phyloP scores from a whole-genome alignment of 2,797 vertebrate species.

The Echeneis naucrates region DNA sequence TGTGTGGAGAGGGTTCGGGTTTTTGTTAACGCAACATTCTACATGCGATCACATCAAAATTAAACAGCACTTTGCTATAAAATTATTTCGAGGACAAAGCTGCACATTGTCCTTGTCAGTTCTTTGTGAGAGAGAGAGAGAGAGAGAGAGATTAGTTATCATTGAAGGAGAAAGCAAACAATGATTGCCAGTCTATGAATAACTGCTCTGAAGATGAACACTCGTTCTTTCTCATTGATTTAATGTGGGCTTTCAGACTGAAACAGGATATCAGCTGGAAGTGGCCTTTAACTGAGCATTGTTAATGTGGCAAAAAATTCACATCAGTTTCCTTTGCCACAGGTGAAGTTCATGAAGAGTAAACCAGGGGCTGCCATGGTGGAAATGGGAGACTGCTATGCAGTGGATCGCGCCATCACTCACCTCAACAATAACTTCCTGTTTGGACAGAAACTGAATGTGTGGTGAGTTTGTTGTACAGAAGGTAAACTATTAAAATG shows the following conservation, averaged over 20 bases:
- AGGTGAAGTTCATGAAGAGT: conserved; percentile 99
- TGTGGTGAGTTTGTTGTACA: conserved; percentile 86
- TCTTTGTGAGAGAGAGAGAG: no score
- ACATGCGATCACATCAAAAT: no score
- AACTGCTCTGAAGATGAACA: neutral
- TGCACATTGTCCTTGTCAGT: no score
- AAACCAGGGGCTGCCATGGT: conserved; percentile 97
- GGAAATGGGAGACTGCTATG: conserved; percentile 96
- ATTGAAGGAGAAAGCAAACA: no score
- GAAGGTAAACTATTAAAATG: no score
- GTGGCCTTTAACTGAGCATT: no score
- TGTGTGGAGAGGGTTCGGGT: neutral
- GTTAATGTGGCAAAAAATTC: no score
- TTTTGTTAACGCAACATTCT: neutral
- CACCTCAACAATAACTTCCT: conserved; percentile 98
- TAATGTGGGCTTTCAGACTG: no score
- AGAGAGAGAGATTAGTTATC: no score
- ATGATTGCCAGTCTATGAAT: neutral
- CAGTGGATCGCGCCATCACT: conserved; percentile 93
- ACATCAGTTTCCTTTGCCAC: neutral
- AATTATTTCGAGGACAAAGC: no score
- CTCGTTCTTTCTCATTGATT: neutral
- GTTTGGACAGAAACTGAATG: conserved; percentile 94
- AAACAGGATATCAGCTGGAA: no score
- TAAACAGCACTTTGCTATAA: no score